Base-by-base conservation (phyloP, 1,140 invertebrate genomes). In the Tenebrio molitor region DNA sequence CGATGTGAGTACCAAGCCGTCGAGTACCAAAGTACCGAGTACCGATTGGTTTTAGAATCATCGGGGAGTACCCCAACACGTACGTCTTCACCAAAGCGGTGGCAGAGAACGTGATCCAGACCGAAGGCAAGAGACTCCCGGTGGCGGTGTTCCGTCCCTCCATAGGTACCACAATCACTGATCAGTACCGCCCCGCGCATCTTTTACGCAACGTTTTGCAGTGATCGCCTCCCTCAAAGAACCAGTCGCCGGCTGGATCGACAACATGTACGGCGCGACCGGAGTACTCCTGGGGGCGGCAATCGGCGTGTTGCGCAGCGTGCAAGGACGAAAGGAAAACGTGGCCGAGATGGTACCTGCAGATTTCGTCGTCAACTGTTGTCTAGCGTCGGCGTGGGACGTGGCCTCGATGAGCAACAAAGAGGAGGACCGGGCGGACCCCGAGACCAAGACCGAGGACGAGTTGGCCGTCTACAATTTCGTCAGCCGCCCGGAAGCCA, bases 41-140 rank as follows among this genome's bases (percentile, higher is more conserved):
- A n/a, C n/a, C n/a, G n/a, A n/a, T n/a, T n/a, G n/a, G n/a, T 71
- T 75, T 83, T 12, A 78, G 78, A 14, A 69, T 78, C 8, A 36
- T 79, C n/a, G 74, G 71, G 41, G 58, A 90, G 5, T 92, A 89
- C 82, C 94, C 94, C 0, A 96, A 96, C 78, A 94, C 92, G 0
- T 96, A 96, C 75, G 89, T 91, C 0, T 95, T 90, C 78, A 95
- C 93, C 4, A 96, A 96, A 85, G 89, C 92, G 1, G 82, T 93
- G 12, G 92, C 91, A 2, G 95, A 96, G 83, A 87, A 91, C 72
- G 82, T 91, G 0, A 85, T 95, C 0, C 83, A 83, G 62, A 78
- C 86, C 25, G 87, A 88, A 63, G 82, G 85, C 17, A 83, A 82
- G 7, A 50, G 34, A 14, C 76, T 97, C 12, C 94, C 94, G 0